These are phyloP conservation scores for Branchinecta lindahli DNA, from an alignment of 1,140 invertebrate species.

Conservation along the genomic window DNA sequence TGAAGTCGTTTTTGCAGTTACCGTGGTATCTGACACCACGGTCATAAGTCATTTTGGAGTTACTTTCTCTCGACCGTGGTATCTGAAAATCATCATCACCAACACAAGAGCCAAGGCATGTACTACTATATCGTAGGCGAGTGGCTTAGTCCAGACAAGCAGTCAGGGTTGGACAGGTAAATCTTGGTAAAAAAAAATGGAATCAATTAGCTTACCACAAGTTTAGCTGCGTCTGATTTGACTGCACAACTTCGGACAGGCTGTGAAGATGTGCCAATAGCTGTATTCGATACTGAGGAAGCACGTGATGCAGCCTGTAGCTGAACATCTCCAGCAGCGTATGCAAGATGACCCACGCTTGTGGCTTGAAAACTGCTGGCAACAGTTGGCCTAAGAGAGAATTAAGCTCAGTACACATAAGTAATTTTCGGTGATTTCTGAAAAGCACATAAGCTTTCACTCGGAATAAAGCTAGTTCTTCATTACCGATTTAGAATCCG, in stretches of 20 bases:
- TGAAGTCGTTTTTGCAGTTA: no score
- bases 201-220: slow-evolving; percentile 45
- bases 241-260: slow-evolving; percentile 71
- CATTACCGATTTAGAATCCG: not conserved
- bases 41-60: no score
- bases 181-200: no score
- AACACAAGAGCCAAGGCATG: no score
- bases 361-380: slow-evolving; percentile 62
- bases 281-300: slow-evolving; percentile 83
- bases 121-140: no score
- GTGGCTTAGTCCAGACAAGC: no score
- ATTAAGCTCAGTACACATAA: slow-evolving; percentile 19
- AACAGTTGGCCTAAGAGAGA: slow-evolving; percentile 55
- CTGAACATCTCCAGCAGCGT: slow-evolving; percentile 92
- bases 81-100: no score
- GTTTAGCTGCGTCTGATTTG: slow-evolving; percentile 86
- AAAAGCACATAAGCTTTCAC: slow-evolving; percentile 12
- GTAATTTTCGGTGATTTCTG: slow-evolving; percentile 20
- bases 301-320: slow-evolving; percentile 87
- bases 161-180: no score
- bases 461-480: slow-evolving; percentile 1
- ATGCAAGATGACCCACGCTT: slow-evolving; percentile 86
- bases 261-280: slow-evolving; percentile 74
- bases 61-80: no score
- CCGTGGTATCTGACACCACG: no score